Percentiles rank a stretch among this genome's conserved stretches.
Conservation (phyloP, 2,888 invertebrate species). For the Aproaerema taeniolella region DNA sequence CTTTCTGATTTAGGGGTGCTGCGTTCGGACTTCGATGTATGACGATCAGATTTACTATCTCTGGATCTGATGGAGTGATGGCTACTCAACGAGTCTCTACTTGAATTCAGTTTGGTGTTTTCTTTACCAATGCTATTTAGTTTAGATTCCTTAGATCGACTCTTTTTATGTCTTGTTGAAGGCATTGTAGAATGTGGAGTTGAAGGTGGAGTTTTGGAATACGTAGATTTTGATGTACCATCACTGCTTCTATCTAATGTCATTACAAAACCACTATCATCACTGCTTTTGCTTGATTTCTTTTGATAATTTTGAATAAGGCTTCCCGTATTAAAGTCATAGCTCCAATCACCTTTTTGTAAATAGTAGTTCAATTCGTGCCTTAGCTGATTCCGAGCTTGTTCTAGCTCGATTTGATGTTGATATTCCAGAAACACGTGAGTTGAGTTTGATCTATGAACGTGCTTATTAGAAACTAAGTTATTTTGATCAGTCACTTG, state of each 20-base stretch:
- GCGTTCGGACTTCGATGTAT: conserved; percentile 66
- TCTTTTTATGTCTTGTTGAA: conserved; percentile 67
- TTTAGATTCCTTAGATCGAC: conserved; percentile 67
- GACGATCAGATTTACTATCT: conserved; percentile 69
- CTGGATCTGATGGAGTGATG: conserved; percentile 70
- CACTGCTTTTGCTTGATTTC: conserved; percentile 71
- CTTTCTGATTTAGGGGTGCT: conserved; percentile 70
- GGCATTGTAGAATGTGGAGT: conserved; percentile 68
- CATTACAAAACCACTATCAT: conserved; percentile 72
- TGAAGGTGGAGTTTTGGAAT: conserved; percentile 69
- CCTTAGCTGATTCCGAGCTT: conserved; percentile 63
- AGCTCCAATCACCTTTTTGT: conserved; percentile 73
- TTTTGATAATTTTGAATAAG: conserved; percentile 71
- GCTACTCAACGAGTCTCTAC: conserved; percentile 70
- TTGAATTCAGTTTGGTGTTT: conserved; percentile 59
- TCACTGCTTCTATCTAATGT: conserved; percentile 71
- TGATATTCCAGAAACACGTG: conserved; percentile 71
- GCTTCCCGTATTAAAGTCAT: conserved; percentile 68
- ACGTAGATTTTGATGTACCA: conserved; percentile 68
- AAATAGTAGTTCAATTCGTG: conserved; percentile 70
- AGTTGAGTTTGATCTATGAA: conserved; percentile 80
- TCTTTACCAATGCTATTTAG: conserved; percentile 58
- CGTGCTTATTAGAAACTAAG: conserved; percentile 70
- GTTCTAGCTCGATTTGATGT: conserved; percentile 62
- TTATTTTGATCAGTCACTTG: conserved; percentile 72